Base-by-base conservation (phyloP, 2,797 vertebrate species). In the Taeniopygia guttata region DNA sequence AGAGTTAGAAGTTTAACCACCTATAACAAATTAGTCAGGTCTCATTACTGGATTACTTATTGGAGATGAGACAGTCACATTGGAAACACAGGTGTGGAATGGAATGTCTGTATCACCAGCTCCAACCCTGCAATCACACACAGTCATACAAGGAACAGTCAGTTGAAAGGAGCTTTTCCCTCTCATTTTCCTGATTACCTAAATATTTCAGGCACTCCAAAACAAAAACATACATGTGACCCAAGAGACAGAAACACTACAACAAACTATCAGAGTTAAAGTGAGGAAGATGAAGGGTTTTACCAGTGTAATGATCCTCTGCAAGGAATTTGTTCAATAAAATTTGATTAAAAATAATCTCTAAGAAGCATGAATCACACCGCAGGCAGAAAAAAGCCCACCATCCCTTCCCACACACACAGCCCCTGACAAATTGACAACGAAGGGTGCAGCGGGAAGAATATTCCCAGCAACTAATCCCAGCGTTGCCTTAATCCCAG, bases 41-140 rank as follows among this genome's bases (percentile, higher is more conserved):
- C 80, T 91, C 62, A 62, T 75, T 88, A 84, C 69, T 51, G 36
- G 58, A 81, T 91, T 94, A 84, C 75, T 82, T 85, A 64, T 56
- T 75, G 52, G 60, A 89, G 58, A 91, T 80, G 30, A 84, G 76
- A 89, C 60, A 85, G 52, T 32, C 81, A 54, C n/a, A 70, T 0
- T 68, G 48, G 56, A 89, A 89, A 92, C 40, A 68, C 51, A 63
- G 58, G 40, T 63, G 60, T 74, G 38, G 52, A 91, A 86, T 32
- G 60, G 74, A 82, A 80, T 2, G 20, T 38, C 77, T 87, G 30
- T 9, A 76, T 19, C 81, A 59, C 21, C 70, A 87, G 43, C 42
- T 79, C 59, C 74, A 79, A 82, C 30, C 60, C 72, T 70, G 42
- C 75, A 82, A 70, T 77, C 78, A 52, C n/a, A 70, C 25, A 56